These are phyloP conservation scores for Streblospio benedicti DNA, from an alignment of 1,140 invertebrate species.

Conservation along the genomic window DNA sequence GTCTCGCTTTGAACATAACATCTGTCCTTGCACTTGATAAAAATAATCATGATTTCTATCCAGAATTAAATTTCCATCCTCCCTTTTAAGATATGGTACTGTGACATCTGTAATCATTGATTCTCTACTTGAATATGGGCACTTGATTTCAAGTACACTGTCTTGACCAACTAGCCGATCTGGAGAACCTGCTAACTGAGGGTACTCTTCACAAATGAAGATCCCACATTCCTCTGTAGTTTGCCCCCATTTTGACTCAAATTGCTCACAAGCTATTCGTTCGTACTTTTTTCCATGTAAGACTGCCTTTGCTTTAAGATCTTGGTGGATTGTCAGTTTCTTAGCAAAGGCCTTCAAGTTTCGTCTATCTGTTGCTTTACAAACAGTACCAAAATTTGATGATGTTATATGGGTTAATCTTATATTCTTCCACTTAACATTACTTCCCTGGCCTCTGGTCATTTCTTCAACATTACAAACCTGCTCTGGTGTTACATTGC, in stretches of 20 bases:
- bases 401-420: background rate
- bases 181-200: slow-evolving; percentile 39
- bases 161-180: slow-evolving; percentile 42
- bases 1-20: slow-evolving; percentile 28
- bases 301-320: too few species aligned
- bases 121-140: slow-evolving; percentile 27
- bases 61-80: slow-evolving; percentile 11
- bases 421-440: too few species aligned
- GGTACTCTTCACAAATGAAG: slow-evolving; percentile 34
- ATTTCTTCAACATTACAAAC: too few species aligned
- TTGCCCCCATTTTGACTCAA: too few species aligned
- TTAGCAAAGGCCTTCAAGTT: too few species aligned
- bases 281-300: too few species aligned
- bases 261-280: too few species aligned
- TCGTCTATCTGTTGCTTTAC: background rate
- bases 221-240: slow-evolving; percentile 37
- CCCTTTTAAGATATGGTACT: background rate
- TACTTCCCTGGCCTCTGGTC: too few species aligned
- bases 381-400: background rate
- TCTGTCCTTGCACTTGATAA: slow-evolving; percentile 40
- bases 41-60: slow-evolving; percentile 32
- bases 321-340: too few species aligned
- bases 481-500: too few species aligned
- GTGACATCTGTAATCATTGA: slow-evolving; percentile 18
- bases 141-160: slow-evolving; percentile 40